Base-by-base conservation (phyloP, 37 sponge, comb jelly and placozoan species). In the Petrosia ficiformis region DNA sequence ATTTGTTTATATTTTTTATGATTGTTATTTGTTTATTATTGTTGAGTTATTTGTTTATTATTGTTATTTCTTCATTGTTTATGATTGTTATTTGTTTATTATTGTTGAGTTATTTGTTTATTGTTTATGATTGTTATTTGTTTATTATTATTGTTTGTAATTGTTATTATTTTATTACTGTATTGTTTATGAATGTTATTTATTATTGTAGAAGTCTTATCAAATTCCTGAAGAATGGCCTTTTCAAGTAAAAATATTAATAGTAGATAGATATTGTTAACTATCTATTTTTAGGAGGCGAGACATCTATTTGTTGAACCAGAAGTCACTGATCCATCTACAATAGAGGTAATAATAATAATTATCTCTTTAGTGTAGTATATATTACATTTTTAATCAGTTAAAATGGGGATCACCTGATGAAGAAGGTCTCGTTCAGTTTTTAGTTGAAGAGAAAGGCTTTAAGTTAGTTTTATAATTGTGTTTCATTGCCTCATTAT, bases 381-480 rank as follows among this genome's bases (percentile, higher is more conserved):
- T 14, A 48, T 48, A 48, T 14, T 48, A 8, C 14, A 19, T 5
- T 41, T 8, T 63, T 28, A 16, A 25, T 2, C 30, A 94, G 95
- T 39, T 98, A 21, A 98, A 98, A 60, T 98, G 93, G 93, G 59
- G 59, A 8, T 71, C 72, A 0, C 95, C 95, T 24, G 91, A 98
- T 68, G 95, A 92, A 67, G 93, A 87, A 65, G 95, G 89, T 1
- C 74, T 98, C 66, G 84, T 98, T 22, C 58, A 88, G 48, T 98
- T 90, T 71, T 77, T 98, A 60, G 91, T 86, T 5, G 87, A 77
- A 59, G 93, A 95, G 68, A 98, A 98, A 75, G 88, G 91, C 30
- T 98, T 98, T 71, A 85, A 63, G 93, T 92, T 1, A n/a, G 63
- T 3, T 2, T 6, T 21, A 25, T n/a, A 32, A 6, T 22, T 11